These are phyloP conservation scores for Temnothorax unifasciatus DNA, from an alignment of 2,888 invertebrate genomes.

Conservation along the genomic window DNA sequence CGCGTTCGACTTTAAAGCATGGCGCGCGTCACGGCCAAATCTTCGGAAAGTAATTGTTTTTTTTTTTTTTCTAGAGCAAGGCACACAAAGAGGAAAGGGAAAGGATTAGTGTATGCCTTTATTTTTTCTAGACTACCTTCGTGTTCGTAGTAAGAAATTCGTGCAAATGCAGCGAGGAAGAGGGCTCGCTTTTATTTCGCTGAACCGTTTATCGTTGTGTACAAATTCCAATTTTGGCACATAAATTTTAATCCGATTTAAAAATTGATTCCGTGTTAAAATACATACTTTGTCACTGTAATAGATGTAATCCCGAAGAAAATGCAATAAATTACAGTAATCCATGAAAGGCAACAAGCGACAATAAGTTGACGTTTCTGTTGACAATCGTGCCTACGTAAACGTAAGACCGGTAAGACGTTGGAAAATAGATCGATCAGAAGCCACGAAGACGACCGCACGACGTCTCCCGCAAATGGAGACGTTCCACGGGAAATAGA, in stretches of 20 bases:
- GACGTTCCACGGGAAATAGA: slow-evolving; percentile 32
- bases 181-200: background rate
- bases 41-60: slow-evolving; percentile 21
- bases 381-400: background rate
- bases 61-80: slow-evolving; percentile 8
- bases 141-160: background rate
- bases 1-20: slow-evolving; percentile 27
- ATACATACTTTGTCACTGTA: background rate
- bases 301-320: background rate
- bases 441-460: background rate
- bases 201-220: background rate
- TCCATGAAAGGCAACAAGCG: background rate
- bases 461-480: slow-evolving; percentile 20
- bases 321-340: background rate
- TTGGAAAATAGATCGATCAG: slow-evolving; percentile 1
- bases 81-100: background rate
- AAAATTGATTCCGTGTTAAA: background rate
- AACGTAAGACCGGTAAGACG: background rate
- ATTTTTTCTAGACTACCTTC: slow-evolving; percentile 11
- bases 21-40: slow-evolving; percentile 14
- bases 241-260: background rate
- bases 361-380: background rate
- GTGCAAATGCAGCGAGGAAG: background rate
- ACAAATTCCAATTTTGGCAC: background rate
- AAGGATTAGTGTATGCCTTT: background rate